Evolutionary conservation across 2,113 vertebrate species (phyloP), one percentile per base, ranked within the genome.

Genomic region (Thunnus thynnus): DNA sequence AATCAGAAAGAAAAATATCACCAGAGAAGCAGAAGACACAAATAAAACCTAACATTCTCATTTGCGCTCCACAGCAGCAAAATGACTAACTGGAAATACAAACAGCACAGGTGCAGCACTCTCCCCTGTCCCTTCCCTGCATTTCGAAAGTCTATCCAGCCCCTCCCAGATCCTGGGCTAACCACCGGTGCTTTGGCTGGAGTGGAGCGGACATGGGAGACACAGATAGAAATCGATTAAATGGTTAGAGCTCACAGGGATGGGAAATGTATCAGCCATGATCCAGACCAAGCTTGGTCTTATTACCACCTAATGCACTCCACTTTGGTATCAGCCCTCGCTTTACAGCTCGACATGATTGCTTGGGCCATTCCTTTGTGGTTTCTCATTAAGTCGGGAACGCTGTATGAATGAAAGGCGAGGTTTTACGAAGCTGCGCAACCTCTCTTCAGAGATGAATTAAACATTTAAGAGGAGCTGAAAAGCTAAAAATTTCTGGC

Each of bases 171-270:
- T 65, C 64, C 74, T 41, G 4, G 41, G 52, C 58, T 73, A 47
- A 73, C n/a, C 30, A 46, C 41, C 2, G 0, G 44, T 44, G 58
- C 76, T 72, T 30, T 32, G 50, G 76, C 46, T 25, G 52, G 75
- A 75, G 66, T 36, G 82, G 52, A 72, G 76, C 66, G 61, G 67
- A 86, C 84, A 78, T 27, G 32, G 83, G 74, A 76, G 54, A 67
- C 80, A 36, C 79, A 82, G 78, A 88, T 84, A 71, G 87, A 80
- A 88, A 93, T 93, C 76, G 84, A 93, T 92, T 88, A 91, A 89
- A 90, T 81, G 89, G 80, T 88, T 82, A 52, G 64, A 78, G 78
- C 86, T 86, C 86, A 87, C 66, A 30, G 72, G 83, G 86, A 84
- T 84, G 72, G 86, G 82, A 55, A 83, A 89, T 55, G 74, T 90